phyloP scores from a whole-genome alignment of 2,888 invertebrate genomes.

The Campoplex capitator region DNA sequence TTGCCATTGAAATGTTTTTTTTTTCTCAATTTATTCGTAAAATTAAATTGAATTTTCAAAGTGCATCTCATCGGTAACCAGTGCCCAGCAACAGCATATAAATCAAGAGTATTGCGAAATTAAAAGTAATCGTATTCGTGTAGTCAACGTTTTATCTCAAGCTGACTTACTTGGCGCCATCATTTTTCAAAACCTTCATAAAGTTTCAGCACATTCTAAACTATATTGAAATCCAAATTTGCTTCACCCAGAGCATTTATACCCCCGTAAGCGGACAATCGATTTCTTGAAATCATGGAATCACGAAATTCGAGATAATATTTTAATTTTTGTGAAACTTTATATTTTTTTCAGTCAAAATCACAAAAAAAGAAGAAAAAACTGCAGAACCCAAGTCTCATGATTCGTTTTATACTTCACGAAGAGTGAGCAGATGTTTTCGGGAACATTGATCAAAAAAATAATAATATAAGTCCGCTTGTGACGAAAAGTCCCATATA shows the following conservation, averaged over 20 bases:
- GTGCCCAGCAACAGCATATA: constrained; percentile 22
- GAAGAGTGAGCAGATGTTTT: too few relatives aligned
- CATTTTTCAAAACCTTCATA: neutral
- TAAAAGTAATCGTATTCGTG: neutral
- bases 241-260: neutral
- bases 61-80: neutral
- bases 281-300: neutral
- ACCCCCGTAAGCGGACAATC: neutral
- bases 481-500: too few relatives aligned
- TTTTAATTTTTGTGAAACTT: neutral
- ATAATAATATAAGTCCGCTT: too few relatives aligned
- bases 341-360: too few relatives aligned
- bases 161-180: neutral
- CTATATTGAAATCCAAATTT: neutral
- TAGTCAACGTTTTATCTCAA: neutral
- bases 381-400: too few relatives aligned
- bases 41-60: constrained; percentile 25
- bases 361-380: too few relatives aligned
- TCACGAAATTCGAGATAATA: neutral
- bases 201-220: neutral
- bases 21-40: constrained; percentile 36
- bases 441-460: too few relatives aligned
- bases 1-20: neutral
- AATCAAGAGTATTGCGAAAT: constrained; percentile 15
- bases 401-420: too few relatives aligned